Base-by-base conservation (phyloP, 2,797 vertebrate species). In the Esox lucius region DNA sequence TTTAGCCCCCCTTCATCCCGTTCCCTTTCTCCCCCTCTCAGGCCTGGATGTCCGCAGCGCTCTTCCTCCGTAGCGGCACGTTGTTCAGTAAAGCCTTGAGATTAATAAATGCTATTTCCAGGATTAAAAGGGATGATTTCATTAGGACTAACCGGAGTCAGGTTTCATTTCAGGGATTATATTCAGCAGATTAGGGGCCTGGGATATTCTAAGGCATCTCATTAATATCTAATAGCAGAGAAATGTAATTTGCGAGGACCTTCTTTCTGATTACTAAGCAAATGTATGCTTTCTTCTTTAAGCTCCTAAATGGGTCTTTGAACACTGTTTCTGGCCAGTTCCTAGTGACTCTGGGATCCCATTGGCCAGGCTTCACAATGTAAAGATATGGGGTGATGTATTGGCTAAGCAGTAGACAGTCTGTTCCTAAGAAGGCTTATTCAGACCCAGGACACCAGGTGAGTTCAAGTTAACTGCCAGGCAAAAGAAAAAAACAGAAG, bases 81-180 rank as follows among this genome's bases (percentile, higher is more conserved):
- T 66, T 78, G 87, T 83, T 87, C 86, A 81, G 74, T 78, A 90
- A 91, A 91, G 90, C 89, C 83, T 77, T 24, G 48, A 84, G 86
- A 84, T 93, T 90, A 51, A 89, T 68, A 61, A 77, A 80, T 86
- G 84, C 90, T 89, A 90, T 91, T 88, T 89, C 86, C 87, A 84
- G 83, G 90, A 91, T 92, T 94, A 92, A 92, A 90, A 92, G 87
- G 85, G 86, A 91, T 93, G 92, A 93, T 94, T 94, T 93, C 89
- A 94, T 94, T 94, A 93, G 87, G 86, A 86, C 91, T 90, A 78
- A 86, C 77, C 87, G 92, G 90, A 91, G 90, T 92, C 91, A 88
- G 89, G 91, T 94, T 93, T 93, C 87, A 92, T 92, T 92, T 92
- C 81, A 81, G 87, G 93, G 91, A 91, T 93, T 94, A 93, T 91